Evolutionary conservation across 1,140 invertebrate species (phyloP), one percentile per base, ranked within the genome.

Genomic region (Trialeurodes vaporariorum): DNA sequence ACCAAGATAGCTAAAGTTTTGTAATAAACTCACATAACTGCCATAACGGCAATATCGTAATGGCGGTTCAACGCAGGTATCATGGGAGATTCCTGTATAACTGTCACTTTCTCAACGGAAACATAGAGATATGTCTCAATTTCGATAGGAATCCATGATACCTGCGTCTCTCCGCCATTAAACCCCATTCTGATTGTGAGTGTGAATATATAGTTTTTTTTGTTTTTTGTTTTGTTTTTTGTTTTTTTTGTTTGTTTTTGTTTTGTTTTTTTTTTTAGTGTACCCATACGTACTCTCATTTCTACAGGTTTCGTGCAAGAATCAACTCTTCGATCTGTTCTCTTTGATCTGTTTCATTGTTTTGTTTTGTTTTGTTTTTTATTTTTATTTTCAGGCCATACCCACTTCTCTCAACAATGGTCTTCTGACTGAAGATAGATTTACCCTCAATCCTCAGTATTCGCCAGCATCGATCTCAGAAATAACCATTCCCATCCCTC

Each of bases 381-480:
- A 58, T 64, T 67, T 49, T 68, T 61, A 69, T 60, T 75, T 74
- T 60, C 70, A 83, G 80, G 75, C 75, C 24, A 79, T 81, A 13
- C 83, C 84, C 21, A 79, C 84, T 67, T 82, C 80, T 70, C 74
- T 86, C 21, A 84, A 81, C 68, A 81, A 81, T 70, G 81, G 81
- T 65, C 79, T 88, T 61, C 77, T 90, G 27, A 79, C 87, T 69
- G 82, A 85, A 63, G 87, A 90, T 76, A 81, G 88, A 72, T 91
- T 88, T 76, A 86, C 87, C 67, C 83, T 85, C 70, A 91, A 91
- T 80, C 88, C 88, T 58, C 87, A 89, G 79, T 91, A 91, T 78
- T 85, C 86, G 61, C 79, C 80, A 1, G 83, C 80, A 65, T 73
- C 75, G 25, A 61, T 72, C 67, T 59, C 72, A 27, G 66, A 63